A percentile compares a stretch with the other conserved stretches of the same genome.
phyloP scores from a whole-genome alignment of 2,888 invertebrate genomes.

The Bellardia pandia region DNA sequence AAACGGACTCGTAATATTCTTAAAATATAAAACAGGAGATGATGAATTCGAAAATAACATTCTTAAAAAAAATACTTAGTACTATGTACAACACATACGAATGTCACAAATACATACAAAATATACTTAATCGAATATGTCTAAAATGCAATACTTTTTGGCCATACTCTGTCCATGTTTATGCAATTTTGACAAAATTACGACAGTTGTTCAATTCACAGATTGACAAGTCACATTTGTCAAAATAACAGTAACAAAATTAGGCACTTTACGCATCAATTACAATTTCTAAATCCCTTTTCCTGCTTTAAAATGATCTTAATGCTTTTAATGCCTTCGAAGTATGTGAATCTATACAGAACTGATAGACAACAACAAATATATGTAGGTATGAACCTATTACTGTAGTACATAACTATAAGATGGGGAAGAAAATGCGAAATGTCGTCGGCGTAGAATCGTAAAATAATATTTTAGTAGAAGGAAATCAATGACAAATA shows the following conservation, averaged over 20 bases:
- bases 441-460: conserved; percentile 36
- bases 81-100: no score
- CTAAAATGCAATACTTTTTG: no score
- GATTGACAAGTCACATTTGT: conserved; percentile 73
- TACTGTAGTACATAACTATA: no score
- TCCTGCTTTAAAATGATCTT: conserved; percentile 44
- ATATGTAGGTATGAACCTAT: not conserved
- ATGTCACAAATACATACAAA: no score
- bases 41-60: no score
- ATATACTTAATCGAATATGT: no score
- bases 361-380: conserved; percentile 5
- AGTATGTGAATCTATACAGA: conserved; percentile 39
- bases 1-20: no score
- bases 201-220: conserved; percentile 66
- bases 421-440: conserved; percentile 45
- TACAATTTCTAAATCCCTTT: conserved; percentile 71
- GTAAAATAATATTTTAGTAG: conserved; percentile 12
- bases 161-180: no score
- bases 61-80: no score
- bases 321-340: conserved; percentile 38
- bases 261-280: conserved; percentile 66
- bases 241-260: conserved; percentile 65
- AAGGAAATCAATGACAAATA: conserved; percentile 70
- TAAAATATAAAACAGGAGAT: no score
- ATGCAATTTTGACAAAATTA: conserved; percentile 25